phyloP scores from a whole-genome alignment of 2,888 invertebrate genomes.

The Tetanocera ferruginea region DNA sequence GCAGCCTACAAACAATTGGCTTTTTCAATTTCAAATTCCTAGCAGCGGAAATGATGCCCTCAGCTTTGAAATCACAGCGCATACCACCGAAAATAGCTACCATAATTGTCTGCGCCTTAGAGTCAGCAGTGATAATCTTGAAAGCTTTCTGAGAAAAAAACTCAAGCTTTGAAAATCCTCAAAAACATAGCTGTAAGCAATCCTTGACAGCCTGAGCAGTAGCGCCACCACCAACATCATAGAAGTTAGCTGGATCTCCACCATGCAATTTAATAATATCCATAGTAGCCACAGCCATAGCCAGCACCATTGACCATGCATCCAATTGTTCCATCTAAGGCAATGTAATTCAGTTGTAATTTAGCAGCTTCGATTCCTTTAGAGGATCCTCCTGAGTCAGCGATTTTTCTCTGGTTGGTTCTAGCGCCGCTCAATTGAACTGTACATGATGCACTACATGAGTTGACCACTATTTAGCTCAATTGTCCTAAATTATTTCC shows the following conservation, averaged over 20 bases:
- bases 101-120: conserved; percentile 90
- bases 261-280: conserved; percentile 97
- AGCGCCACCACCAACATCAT: conserved; percentile 97
- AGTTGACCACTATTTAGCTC: too few species aligned
- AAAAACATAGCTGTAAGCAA: not conserved
- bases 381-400: conserved; percentile 90
- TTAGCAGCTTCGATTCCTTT: conserved; percentile 93
- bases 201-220: conserved; percentile 86
- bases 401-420: too few species aligned
- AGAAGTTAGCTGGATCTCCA: conserved; percentile 95
- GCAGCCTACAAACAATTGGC: conserved; percentile 93
- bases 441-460: too few species aligned
- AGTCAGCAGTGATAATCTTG: conserved; percentile 94
- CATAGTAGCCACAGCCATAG: conserved; percentile 98
- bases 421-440: too few species aligned
- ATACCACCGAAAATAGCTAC: conserved; percentile 98
- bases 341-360: conserved; percentile 93
- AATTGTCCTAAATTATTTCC: too few species aligned
- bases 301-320: conserved; percentile 99
- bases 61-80: conserved; percentile 97
- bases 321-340: conserved; percentile 93
- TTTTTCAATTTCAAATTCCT: conserved; percentile 91
- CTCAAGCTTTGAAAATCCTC: not conserved
- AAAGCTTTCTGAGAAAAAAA: conserved; percentile 81
- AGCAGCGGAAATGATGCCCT: conserved; percentile 95